Base-by-base conservation (phyloP, 2,797 vertebrate species). In the Phoebastria nigripes region DNA sequence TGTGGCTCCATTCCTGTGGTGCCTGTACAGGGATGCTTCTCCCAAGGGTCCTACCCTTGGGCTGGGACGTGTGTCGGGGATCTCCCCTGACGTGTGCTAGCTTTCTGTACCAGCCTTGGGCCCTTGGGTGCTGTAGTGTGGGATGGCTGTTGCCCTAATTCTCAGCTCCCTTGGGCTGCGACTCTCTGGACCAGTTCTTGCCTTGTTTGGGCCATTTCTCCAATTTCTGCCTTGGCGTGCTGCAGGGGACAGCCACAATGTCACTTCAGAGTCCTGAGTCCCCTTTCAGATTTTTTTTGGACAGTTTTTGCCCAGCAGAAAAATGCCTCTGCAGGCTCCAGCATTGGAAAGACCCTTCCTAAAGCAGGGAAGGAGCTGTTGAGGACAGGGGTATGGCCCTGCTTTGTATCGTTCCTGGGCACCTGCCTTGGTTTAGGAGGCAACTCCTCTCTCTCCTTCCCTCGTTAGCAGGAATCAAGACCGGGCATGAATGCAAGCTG, bases 401-500 rank as follows among this genome's bases (percentile, higher is more conserved):
- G 41, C n/a, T 89, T 65, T 3, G 0, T 69, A 4, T 63, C 5
- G 3, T 52, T 84, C 28, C 20, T 1, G 0, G 59, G 26, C 61
- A n/a, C 41, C 26, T 16, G n/a, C 69, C 39, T 58, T 26, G 12
- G 5, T 35, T 65, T n/a, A 12, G 61, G 35, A 70, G 55, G 16
- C 3, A 1, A 29, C 28, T 76, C 71, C 56, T 69, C 7, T 74
- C 29, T 59, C 55, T 21, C 6, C 33, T 78, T 47, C 19, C 13
- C 14, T 78, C 1, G 0, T 35, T 28, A 72, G 77, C 82, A 66
- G 59, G 31, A 77, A 35, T 21, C 52, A 66, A 66, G 62, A 54
- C 35, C 1, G 3, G 37, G 37, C 82, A 90, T 0, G 12, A 72
- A 52, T 0, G 1, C 0, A 7, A 87, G 54, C 24, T 2, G 15